These are phyloP conservation scores for Epinephelus coioides DNA, from an alignment of 2,797 vertebrate species.

Conservation along the genomic window DNA sequence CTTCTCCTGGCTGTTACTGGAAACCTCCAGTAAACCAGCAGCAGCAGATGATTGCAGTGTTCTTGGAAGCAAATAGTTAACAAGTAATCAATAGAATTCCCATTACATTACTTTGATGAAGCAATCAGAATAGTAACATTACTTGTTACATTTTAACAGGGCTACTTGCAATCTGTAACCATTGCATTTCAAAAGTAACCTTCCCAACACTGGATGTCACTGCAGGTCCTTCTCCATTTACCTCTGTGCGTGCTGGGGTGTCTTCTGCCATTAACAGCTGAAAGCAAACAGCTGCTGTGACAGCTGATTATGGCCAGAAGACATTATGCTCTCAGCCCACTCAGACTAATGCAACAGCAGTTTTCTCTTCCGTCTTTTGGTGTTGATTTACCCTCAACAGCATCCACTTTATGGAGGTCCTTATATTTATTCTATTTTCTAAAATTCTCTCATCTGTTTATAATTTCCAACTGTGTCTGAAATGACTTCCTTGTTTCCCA, in stretches of 20 bases:
- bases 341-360: neutral
- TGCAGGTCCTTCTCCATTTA: too few species aligned
- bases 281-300: neutral
- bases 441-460: neutral
- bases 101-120: too few species aligned
- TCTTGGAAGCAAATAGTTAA: too few species aligned
- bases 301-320: neutral
- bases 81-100: too few species aligned
- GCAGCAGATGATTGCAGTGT: too few species aligned
- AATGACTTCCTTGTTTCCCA: neutral
- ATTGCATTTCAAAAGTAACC: too few species aligned
- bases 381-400: neutral
- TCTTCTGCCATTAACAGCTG: conserved; percentile 1
- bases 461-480: neutral
- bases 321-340: neutral
- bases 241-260: neutral
- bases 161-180: too few species aligned
- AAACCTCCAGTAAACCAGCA: too few species aligned
- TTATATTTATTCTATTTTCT: neutral
- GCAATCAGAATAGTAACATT: too few species aligned
- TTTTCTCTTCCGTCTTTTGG: neutral
- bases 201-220: too few species aligned
- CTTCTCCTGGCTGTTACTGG: too few species aligned
- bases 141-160: too few species aligned
- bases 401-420: neutral